Base-by-base conservation (phyloP, 2,113 vertebrate species). In the Micromys minutus region DNA sequence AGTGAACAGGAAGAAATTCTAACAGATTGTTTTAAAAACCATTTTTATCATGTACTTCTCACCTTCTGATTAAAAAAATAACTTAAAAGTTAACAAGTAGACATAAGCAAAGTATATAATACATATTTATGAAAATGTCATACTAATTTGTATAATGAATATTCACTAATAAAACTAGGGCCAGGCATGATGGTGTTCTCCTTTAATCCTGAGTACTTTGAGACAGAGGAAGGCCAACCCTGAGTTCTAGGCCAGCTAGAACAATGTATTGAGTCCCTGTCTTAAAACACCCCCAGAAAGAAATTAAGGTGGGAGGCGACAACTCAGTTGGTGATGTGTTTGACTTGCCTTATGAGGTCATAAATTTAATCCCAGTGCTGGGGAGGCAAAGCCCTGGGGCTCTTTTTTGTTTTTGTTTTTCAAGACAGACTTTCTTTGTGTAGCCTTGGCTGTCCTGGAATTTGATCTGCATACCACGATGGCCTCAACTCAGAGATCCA, bases 21-120 rank as follows among this genome's bases (percentile, higher is more conserved):
- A 75, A 91, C 93, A 94, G 31, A 42, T 42, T 72, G 69, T 36
- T 83, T 94, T 90, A 50, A 92, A 96, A 93, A 90, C 17, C 2
- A 93, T 65, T 95, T 90, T 77, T 71, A 81, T 74, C 13, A 24
- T 63, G 5, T 31, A 77, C 84, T 94, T 22, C 88, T 26, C 24
- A 50, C 52, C 67, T 94, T 87, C 69, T 93, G 52, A 83, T 81
- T 93, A 74, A 47, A 67, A 86, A 69, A 36, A 95, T 61, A 34
- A 89, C 67, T 92, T 67, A 71, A 93, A 94, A 91, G 17, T 75
- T 34, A 95, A 84, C 26, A 15, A 67, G 47, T 69, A 10, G 22
- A n/a, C 45, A 52, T 50, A 63, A 52, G 45, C 63, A 50, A 15
- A 69, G 17, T 50, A 24, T 50, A 24, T 36, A 47, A 67, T 36